Conservation (phyloP, 1,140 invertebrate genomes). For the Homalodisca vitripennis region DNA sequence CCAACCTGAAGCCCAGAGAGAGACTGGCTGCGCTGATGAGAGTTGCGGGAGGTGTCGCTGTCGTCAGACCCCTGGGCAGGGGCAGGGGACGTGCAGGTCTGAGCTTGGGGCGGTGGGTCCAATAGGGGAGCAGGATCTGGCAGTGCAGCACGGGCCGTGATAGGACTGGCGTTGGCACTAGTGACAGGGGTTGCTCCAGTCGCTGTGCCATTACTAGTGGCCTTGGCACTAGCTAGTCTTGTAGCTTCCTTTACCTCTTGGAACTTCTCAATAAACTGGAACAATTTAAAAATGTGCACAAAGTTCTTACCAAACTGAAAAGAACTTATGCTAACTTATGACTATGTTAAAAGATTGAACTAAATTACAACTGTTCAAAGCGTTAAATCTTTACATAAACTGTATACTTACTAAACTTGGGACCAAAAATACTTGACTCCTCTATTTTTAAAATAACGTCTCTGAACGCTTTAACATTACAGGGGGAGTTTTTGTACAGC, state of each 20-base stretch:
- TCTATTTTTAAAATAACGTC: too few species aligned
- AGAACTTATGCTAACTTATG: too few species aligned
- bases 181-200: slow-evolving; percentile 73
- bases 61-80: slow-evolving; percentile 34
- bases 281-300: too few species aligned
- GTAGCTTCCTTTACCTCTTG: slow-evolving; percentile 97
- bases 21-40: slow-evolving; percentile 55
- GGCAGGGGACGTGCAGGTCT: slow-evolving; percentile 36
- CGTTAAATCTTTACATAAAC: too few species aligned
- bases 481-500: too few species aligned
- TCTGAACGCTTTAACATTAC: too few species aligned
- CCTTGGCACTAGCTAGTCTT: slow-evolving; percentile 63
- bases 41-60: slow-evolving; percentile 36
- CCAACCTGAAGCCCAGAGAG: slow-evolving; percentile 53
- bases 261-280: slow-evolving; percentile 97
- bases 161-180: slow-evolving; percentile 81
- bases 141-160: slow-evolving; percentile 60
- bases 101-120: slow-evolving; percentile 51
- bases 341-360: too few species aligned
- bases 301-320: too few species aligned
- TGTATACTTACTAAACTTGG: too few species aligned
- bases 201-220: slow-evolving; percentile 57
- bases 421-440: too few species aligned
- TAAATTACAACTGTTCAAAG: too few species aligned
- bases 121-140: slow-evolving; percentile 45